Evolutionary conservation across 2,113 vertebrate genomes (phyloP).

Genomic region (Microcebus griseorufus): DNA sequence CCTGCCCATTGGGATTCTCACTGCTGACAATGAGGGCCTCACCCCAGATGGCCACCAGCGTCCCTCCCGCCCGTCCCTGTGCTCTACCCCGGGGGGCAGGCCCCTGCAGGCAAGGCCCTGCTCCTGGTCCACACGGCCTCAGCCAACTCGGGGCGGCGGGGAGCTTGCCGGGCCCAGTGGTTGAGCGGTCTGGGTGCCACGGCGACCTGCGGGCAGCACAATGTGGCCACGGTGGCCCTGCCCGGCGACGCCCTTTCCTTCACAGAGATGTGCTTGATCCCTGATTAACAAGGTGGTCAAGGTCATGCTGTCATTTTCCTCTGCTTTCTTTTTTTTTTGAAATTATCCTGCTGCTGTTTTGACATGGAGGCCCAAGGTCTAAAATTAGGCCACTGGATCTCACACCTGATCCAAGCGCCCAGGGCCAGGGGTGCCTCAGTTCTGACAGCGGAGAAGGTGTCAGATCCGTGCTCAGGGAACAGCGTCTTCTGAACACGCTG

Average conservation of each 20-base stretch:
- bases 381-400: conserved; percentile 70
- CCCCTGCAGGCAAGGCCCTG: neutral
- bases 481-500: conserved; percentile 55
- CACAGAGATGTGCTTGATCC: neutral
- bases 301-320: neutral
- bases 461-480: conserved; percentile 39
- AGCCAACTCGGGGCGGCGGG: neutral
- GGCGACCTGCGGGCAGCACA: neutral
- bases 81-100: neutral
- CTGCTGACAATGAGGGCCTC: neutral
- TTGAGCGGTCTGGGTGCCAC: neutral
- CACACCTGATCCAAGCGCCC: conserved; percentile 39
- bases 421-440: neutral
- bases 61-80: neutral
- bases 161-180: too few species aligned
- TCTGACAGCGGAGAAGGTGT: conserved; percentile 1
- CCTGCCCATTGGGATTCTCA: neutral
- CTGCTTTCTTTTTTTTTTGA: neutral
- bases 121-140: neutral
- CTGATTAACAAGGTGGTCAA: neutral
- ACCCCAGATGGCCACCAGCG: neutral
- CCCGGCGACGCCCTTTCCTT: too few species aligned
- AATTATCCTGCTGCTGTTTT: conserved; percentile 11
- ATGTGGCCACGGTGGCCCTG: neutral
- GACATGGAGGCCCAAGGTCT: conserved; percentile 55